Base-by-base conservation (phyloP, 2,888 invertebrate species). In the Listrodromus nycthemerus region DNA sequence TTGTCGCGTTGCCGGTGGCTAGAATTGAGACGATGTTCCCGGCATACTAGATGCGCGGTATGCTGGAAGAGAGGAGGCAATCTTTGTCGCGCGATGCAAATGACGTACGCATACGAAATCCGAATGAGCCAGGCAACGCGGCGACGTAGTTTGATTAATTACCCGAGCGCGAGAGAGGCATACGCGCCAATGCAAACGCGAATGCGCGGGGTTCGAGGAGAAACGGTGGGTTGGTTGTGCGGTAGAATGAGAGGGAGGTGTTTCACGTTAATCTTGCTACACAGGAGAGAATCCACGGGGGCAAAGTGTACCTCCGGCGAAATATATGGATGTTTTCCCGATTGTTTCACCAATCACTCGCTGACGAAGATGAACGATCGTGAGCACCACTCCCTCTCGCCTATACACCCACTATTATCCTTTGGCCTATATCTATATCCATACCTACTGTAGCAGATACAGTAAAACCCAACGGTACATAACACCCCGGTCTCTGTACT, bases 321-420 rank as follows among this genome's bases (percentile, higher is more conserved):
- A 81, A 81, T 81, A 81, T 81, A 81, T 81, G 80, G 80, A 81
- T 81, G 80, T 81, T 81, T 81, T 81, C 80, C 80, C 80, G 80
- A 81, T 81, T 81, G 80, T 81, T 81, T 81, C 80, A 75, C 80
- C 80, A 81, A 81, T 81, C 80, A 81, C 80, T 81, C 75, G 70
- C 75, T 81, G 80, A 81, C 80, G 80, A 81, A 81, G 80, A 81
- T 81, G 63, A 75, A 81, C 80, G 80, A 81, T 81, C 75, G 55
- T 73, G 30, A 58, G 67, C 63, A 63, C 69, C 63, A 30, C 74
- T 67, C 74, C 74, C 80, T 80, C 74, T 80, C 74, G 45, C 74
- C 74, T 61, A 45, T 74, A 71, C 67, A 69, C 45, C 67, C 21
- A 69, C 79, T 27, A 55, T 73, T 74, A 74, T 58, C 33, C 80